These are phyloP conservation scores for Halichoerus grypus DNA, from an alignment of 2,113 vertebrate genomes.

Conservation along the genomic window DNA sequence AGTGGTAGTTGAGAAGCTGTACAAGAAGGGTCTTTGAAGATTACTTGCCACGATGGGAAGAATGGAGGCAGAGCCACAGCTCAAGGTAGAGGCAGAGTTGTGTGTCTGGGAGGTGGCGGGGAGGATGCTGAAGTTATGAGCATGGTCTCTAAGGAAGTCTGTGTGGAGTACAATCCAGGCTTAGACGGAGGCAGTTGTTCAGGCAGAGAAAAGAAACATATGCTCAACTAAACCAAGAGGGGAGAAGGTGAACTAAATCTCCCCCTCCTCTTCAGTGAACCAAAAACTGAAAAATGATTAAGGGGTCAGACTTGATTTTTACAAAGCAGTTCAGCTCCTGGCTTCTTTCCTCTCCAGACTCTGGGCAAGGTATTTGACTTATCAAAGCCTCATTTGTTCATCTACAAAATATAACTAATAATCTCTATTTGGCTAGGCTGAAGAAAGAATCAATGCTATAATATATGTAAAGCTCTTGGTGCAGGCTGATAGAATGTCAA, in stretches of 20 bases:
- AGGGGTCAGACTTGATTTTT: background rate
- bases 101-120: fast-evolving
- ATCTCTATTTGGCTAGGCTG: background rate
- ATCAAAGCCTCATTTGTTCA: background rate
- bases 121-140: too few species aligned
- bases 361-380: background rate
- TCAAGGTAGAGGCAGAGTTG: background rate
- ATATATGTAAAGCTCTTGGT: background rate
- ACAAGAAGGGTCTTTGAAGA: background rate
- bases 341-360: background rate
- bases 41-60: background rate
- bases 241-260: background rate
- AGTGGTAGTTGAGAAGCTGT: background rate
- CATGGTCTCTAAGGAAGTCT: background rate
- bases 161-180: background rate
- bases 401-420: background rate
- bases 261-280: background rate
- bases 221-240: background rate
- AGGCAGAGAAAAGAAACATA: background rate
- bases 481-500: background rate
- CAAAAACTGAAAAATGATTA: background rate
- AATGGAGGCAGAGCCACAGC: background rate
- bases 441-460: background rate
- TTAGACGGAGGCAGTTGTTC: background rate
- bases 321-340: background rate